Conservation (phyloP, 2,797 vertebrate species). For the Hybognathus amarus region DNA sequence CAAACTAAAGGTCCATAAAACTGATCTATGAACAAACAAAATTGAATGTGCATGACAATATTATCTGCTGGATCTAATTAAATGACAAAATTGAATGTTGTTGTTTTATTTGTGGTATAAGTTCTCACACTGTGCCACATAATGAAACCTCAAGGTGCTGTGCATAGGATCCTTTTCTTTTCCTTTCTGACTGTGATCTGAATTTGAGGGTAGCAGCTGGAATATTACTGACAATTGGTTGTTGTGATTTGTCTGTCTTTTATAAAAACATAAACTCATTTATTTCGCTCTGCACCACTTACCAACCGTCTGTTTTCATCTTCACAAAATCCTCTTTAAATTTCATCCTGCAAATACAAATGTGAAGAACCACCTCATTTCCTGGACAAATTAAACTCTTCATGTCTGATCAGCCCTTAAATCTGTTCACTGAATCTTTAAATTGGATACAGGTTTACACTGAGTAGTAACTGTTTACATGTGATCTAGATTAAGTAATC, state of each 20-base stretch:
- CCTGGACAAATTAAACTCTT: not conserved
- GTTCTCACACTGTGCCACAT: not conserved
- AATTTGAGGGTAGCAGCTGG: not conserved
- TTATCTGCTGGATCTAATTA: not conserved
- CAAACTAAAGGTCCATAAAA: not conserved
- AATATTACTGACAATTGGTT: not conserved
- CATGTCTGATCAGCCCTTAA: constrained; percentile 1
- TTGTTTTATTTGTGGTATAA: not conserved
- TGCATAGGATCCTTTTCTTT: not conserved
- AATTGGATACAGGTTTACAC: not conserved
- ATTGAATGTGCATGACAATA: no score
- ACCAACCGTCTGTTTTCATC: not conserved
- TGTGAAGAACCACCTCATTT: not conserved
- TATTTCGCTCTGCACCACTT: not conserved
- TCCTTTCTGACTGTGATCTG: not conserved
- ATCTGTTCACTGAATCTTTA: not conserved
- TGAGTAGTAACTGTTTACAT: no score
- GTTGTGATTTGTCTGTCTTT: constrained; percentile 16
- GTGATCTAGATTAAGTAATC: no score
- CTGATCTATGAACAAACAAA: not conserved
- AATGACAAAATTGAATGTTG: constrained; percentile 3
- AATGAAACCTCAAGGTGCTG: not conserved
- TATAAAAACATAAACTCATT: not conserved
- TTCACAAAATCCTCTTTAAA: not conserved
- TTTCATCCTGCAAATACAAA: not conserved